Conservation (phyloP, 2,113 vertebrate species). For the Rattus norvegicus region DNA sequence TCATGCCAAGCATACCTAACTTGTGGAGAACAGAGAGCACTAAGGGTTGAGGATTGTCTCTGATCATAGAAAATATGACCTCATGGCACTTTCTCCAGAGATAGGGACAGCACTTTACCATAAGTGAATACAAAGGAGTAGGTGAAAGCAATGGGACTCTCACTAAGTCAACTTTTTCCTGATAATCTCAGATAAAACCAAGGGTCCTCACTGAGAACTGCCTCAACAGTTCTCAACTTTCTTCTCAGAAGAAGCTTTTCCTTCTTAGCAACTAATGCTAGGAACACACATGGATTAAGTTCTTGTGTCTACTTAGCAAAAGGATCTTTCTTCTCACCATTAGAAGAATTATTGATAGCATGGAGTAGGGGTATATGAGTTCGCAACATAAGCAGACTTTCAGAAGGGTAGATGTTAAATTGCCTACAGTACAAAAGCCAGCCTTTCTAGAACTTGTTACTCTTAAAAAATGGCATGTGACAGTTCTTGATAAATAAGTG, state of each 20-base stretch:
- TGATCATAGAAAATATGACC: background rate
- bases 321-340: background rate
- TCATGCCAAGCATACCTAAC: background rate
- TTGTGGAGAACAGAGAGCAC: background rate
- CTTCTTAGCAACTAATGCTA: background rate
- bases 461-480: background rate
- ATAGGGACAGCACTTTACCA: background rate
- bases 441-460: background rate
- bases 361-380: background rate
- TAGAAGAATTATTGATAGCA: background rate
- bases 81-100: background rate
- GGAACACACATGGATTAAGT: background rate
- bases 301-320: background rate
- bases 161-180: background rate
- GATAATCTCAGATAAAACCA: background rate
- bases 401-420: background rate
- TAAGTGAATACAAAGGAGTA: background rate
- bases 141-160: background rate
- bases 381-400: background rate
- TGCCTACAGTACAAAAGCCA: too few species aligned
- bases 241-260: constrained; percentile 16
- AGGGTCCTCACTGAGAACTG: background rate
- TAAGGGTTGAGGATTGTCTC: background rate
- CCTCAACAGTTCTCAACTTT: background rate
- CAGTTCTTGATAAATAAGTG: background rate